Evolutionary conservation across 2,888 invertebrate species (phyloP), one percentile per base, ranked within the genome.

Genomic region (Biston stratarius): DNA sequence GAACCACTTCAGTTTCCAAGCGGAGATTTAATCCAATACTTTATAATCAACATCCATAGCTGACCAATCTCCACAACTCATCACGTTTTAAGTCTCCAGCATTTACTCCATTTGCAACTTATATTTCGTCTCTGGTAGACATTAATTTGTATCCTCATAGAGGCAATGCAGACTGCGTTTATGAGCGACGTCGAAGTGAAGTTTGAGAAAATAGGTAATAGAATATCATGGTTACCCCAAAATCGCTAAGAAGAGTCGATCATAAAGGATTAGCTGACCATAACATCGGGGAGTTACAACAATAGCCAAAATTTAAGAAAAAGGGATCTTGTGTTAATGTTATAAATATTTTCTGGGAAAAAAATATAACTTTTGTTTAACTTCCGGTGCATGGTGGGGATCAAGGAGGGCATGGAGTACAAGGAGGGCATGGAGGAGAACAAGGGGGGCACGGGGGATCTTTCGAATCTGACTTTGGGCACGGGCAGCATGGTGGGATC

Each of bases 71-170:
- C 33, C 34, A 45, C 33, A 7, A 38, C 55, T 24, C 42, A 11
- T 55, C 55, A 55, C 42, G 7, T 12, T 24, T 9, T 9, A 3
- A 34, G 15, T 45, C 6, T 45, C 14, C 33, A 45, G 14, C 45
- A 33, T n/a, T 33, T 10, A 7, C n/a, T 57, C 44, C 56, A 45
- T 42, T 56, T 33, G 55, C 44, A 33, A 44, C 42, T 12, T 56
- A 42, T 56, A 33, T 56, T 56, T 56, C 38, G 11, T 53, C 55
- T 55, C 42, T 55, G 12, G 6, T n/a, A 33, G 45, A 15, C 34
- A n/a, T 34, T 49, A 55, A 7, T 57, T 57, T 57, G 9, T 45
- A 33, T n/a, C 34, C 44, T 34, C 6, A 14, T 34, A 24, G 56
- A 57, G 45, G n/a, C 56, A 57, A 44, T 45, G 56, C 14, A 11